phyloP scores from a whole-genome alignment of 2,113 vertebrate genomes.

The Numenius arquata region DNA sequence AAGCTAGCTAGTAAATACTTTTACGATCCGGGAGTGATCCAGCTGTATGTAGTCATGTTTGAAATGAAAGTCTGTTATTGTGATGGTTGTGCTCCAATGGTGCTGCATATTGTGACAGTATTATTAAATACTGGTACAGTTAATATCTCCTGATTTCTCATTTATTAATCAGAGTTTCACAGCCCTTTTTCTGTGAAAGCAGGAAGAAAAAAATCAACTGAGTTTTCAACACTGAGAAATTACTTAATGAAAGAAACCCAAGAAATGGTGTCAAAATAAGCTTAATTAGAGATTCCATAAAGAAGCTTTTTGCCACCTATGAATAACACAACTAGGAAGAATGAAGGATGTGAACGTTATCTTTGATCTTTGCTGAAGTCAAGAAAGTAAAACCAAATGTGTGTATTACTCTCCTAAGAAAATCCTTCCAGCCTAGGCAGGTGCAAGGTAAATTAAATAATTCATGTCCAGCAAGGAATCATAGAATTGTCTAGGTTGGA shows the following conservation, averaged over 20 bases:
- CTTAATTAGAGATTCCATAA: conserved; percentile 10
- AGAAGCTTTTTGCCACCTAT: neutral
- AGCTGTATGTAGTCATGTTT: neutral
- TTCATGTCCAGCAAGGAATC: neutral
- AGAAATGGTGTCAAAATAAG: neutral
- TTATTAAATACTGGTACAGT: neutral
- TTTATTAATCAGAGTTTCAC: conserved; percentile 7
- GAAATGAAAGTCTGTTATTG: neutral
- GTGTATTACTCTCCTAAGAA: neutral
- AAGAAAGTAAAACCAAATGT: conserved; percentile 13
- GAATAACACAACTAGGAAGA: neutral
- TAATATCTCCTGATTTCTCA: neutral
- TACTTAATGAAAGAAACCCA: neutral
- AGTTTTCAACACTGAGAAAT: neutral
- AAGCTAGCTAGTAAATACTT: neutral
- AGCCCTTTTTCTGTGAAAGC: neutral
- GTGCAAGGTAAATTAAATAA: conserved; percentile 35
- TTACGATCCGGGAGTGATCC: neutral
- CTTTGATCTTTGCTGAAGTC: conserved; percentile 19
- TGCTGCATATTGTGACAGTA: neutral
- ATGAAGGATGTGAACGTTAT: neutral
- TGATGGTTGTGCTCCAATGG: neutral
- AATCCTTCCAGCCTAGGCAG: neutral
- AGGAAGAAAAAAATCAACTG: neutral
- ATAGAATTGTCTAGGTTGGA: neutral